Evolutionary conservation across 2,113 vertebrate species (phyloP).

Genomic region (Strigops habroptila): DNA sequence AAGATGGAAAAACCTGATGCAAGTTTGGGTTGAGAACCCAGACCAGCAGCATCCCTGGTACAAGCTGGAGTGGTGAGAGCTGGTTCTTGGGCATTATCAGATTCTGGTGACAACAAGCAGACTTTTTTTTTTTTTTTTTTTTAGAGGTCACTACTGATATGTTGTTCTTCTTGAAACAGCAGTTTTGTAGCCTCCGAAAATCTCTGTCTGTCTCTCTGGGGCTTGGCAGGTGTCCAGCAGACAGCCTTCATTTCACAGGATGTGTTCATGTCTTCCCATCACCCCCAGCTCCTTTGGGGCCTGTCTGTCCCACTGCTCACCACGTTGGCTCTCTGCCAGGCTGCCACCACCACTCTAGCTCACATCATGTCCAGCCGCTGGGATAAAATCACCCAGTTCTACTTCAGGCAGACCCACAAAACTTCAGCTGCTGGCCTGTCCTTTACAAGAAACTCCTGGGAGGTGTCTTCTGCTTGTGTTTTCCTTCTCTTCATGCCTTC

Average conservation of each 20-base stretch:
- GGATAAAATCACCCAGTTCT: not conserved
- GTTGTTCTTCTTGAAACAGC: not conserved
- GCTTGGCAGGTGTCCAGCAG: not conserved
- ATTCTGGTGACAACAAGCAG: not conserved
- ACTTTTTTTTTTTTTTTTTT: not conserved
- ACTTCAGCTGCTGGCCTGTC: not conserved
- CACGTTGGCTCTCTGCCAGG: not conserved
- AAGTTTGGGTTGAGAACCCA: not conserved
- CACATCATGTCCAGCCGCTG: rapidly evolving
- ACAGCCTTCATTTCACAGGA: not conserved
- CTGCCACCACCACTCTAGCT: not conserved
- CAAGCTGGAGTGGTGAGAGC: not conserved
- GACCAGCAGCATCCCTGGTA: not conserved
- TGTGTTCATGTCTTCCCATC: not conserved
- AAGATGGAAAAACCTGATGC: not conserved
- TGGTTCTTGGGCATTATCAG: not conserved
- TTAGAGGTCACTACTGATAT: rapidly evolving
- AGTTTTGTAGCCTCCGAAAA: not conserved
- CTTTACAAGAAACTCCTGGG: not conserved
- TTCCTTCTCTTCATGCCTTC: not conserved
- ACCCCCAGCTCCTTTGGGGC: not conserved
- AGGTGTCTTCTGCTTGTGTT: not conserved
- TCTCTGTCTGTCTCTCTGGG: not conserved
- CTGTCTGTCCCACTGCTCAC: not conserved
- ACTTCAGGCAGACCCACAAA: not conserved